Base-by-base conservation (phyloP, 2,888 invertebrate genomes). In the Xylota segnis region DNA sequence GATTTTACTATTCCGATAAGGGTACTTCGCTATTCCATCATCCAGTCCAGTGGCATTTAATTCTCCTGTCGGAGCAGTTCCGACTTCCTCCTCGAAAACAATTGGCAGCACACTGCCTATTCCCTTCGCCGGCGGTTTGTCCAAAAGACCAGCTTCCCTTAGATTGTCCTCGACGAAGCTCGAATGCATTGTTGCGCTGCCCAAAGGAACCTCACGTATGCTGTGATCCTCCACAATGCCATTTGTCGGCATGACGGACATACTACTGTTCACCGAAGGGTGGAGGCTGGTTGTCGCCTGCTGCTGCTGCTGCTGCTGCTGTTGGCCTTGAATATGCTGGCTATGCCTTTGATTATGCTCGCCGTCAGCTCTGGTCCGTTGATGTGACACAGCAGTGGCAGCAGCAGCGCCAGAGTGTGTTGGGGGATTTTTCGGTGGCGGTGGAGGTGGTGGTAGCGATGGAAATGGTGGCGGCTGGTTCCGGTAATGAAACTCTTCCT, bases 1-100 rank as follows among this genome's bases (percentile, higher is more conserved):
- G 83, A 90, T 91, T 88, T 91, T 90, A 75, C 90, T 89, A 87
- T 90, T 90, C 45, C 90, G 88, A 88, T 90, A 90, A 7, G 89
- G 89, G 65, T 90, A 89, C 83, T 89, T 90, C 5, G 90, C 89
- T 5, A 89, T 88, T 23, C 89, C 89, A 56, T 88, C 89, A 75
- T 88, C 86, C 10, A 37, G n/a, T 56, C 32, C 78, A 45, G 5
- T 58, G 23, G 70, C 61, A 27, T 59, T 81, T 5, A 54, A n/a
- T 3, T 72, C 86, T 6, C 59, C 71, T 5, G 52, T 27, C 45
- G 70, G 0, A n/a, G 63, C 23, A 27, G 29, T 70, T 29, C 16
- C 56, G n/a, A 5, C 23, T 63, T 90, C 89, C 83, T 89, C 89
- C 59, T 90, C 89, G 63, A 90, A 88, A 29, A 90, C 89, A 77